A percentile compares a stretch with the other conserved stretches of the same genome.
phyloP scores from a whole-genome alignment of 1,140 invertebrate genomes.

The Probaryconus sp. region DNA sequence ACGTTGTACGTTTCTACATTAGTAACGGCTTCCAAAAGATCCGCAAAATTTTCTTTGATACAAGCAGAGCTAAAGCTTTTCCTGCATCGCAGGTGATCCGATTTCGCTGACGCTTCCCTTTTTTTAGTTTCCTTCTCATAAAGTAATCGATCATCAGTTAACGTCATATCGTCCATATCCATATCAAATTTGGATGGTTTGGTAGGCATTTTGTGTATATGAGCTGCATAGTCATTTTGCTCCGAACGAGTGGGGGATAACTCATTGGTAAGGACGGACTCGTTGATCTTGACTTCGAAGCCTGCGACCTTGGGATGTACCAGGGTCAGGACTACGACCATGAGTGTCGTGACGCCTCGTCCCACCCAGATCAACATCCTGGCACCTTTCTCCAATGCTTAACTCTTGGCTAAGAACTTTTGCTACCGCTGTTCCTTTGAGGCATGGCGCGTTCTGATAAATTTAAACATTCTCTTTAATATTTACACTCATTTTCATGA shows the following conservation, averaged over 20 bases:
- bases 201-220: conserved; percentile 61
- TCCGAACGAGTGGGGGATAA: not conserved
- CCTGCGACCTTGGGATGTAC: conserved; percentile 55
- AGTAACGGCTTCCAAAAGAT: conserved; percentile 63
- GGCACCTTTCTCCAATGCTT: conserved; percentile 52
- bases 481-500: too few species aligned
- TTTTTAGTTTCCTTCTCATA: conserved; percentile 60
- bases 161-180: conserved; percentile 62
- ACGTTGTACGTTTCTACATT: conserved; percentile 65
- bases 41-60: conserved; percentile 45
- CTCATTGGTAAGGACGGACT: conserved; percentile 44
- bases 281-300: conserved; percentile 57
- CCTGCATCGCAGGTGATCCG: conserved; percentile 31
- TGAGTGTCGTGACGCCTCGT: conserved; percentile 50
- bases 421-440: conserved; percentile 43
- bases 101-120: conserved; percentile 18
- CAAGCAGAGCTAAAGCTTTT: conserved; percentile 44
- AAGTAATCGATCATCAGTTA: conserved; percentile 62
- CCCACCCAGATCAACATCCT: conserved; percentile 61
- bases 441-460: conserved; percentile 50
- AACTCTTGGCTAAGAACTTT: conserved; percentile 58
- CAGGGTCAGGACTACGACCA: conserved; percentile 58
- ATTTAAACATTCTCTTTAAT: conserved; percentile 11
- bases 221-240: conserved; percentile 28
- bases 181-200: conserved; percentile 74